Percentiles rank a stretch among this genome's conserved stretches.
phyloP scores from a whole-genome alignment of 2,888 invertebrate species.

The Ornithoptera priamus region DNA sequence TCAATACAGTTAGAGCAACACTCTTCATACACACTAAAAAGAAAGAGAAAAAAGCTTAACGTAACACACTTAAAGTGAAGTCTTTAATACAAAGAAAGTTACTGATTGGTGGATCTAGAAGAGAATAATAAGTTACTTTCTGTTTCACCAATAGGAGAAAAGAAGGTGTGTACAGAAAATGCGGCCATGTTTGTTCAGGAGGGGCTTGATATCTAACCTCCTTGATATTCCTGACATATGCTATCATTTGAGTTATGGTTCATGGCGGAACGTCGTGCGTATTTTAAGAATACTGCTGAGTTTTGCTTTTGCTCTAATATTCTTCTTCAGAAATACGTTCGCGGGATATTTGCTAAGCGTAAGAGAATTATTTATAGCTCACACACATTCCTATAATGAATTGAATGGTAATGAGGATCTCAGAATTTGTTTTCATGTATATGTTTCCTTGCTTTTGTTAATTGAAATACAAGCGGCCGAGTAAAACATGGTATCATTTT shows the following conservation, averaged over 20 bases:
- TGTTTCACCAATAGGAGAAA: constrained; percentile 60
- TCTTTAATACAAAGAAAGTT: constrained; percentile 53
- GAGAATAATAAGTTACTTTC: constrained; percentile 56
- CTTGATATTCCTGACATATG: constrained; percentile 77
- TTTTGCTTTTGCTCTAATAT: constrained; percentile 49
- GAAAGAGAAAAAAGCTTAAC: constrained; percentile 59
- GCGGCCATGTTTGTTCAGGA: constrained; percentile 76
- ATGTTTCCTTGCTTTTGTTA: neutral
- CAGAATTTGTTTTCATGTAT: constrained; percentile 6
- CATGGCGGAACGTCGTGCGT: constrained; percentile 67
- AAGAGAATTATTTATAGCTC: constrained; percentile 36
- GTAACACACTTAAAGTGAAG: constrained; percentile 61
- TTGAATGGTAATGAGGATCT: constrained; percentile 20
- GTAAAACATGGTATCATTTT: neutral
- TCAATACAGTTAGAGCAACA: constrained; percentile 46
- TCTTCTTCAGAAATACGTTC: constrained; percentile 50
- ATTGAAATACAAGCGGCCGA: too few relatives aligned
- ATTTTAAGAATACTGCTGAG: constrained; percentile 66
- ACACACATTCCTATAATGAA: constrained; percentile 16
- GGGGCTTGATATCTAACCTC: constrained; percentile 68
- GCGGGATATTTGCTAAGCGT: constrained; percentile 41
- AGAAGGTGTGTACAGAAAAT: constrained; percentile 52
- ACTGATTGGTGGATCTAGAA: constrained; percentile 67
- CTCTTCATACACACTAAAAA: constrained; percentile 54
- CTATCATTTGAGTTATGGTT: constrained; percentile 76